Evolutionary conservation across 1,140 invertebrate genomes (phyloP).

Genomic region (Pseudomyrmex cubaensis): DNA sequence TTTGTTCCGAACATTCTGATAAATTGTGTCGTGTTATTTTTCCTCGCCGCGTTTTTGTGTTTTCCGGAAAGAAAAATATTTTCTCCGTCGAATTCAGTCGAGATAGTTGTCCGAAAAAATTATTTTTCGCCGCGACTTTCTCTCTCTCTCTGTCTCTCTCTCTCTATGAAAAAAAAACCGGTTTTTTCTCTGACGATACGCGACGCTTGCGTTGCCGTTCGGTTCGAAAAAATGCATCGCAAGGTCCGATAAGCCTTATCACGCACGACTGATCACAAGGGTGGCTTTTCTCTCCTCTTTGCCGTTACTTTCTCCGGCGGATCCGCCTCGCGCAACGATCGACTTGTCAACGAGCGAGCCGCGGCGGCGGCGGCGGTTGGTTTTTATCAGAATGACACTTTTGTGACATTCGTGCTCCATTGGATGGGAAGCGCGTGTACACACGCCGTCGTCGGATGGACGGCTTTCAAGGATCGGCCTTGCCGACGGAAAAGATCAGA

Average conservation of each 20-base stretch:
- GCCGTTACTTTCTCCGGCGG: conserved; percentile 24
- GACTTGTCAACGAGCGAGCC: conserved; percentile 14
- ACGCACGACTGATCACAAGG: conserved; percentile 46
- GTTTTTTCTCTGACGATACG: background rate
- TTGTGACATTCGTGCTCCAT: conserved; percentile 51
- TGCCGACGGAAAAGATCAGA: conserved; percentile 29
- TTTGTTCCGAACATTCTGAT: no score
- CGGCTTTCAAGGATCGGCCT: conserved; percentile 42
- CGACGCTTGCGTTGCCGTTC: conserved; percentile 1
- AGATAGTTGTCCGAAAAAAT: no score
- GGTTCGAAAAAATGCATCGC: conserved; percentile 30
- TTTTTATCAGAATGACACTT: conserved; percentile 44
- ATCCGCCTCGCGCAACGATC: background rate
- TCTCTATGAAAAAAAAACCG: background rate
- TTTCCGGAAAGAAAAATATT: no score
- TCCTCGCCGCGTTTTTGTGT: no score
- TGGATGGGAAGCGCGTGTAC: conserved; percentile 14
- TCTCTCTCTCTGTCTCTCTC: background rate
- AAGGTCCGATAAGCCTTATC: conserved; percentile 15
- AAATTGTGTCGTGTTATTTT: no score
- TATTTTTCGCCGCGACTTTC: no score
- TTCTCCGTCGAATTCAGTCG: no score
- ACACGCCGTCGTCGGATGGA: conserved; percentile 12
- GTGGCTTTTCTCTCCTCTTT: background rate
- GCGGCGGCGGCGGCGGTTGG: background rate